Percentiles rank a stretch among this genome's conserved stretches.
These are phyloP conservation scores for Drosophila subsilvestris DNA, from an alignment of 2,888 invertebrate genomes.

Conservation along the genomic window DNA sequence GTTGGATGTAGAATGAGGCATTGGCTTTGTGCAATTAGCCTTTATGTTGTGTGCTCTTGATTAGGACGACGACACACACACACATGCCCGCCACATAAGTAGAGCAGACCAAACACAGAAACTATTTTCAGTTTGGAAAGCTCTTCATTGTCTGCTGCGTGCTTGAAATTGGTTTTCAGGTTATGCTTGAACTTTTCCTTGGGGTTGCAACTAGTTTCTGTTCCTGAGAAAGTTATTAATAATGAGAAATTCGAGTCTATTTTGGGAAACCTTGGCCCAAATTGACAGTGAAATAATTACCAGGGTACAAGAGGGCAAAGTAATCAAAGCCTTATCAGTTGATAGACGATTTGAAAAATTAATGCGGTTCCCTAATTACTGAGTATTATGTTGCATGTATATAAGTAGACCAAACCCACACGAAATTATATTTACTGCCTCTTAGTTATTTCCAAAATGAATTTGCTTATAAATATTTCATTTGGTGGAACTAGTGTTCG, in stretches of 20 bases:
- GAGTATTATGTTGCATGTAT: not conserved
- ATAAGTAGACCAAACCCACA: too few relatives aligned
- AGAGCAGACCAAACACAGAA: slow-evolving; percentile 1
- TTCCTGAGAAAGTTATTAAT: slow-evolving; percentile 19
- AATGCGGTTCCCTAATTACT: not conserved
- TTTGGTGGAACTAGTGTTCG: slow-evolving; percentile 26
- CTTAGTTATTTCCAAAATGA: not conserved
- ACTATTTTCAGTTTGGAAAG: slow-evolving; percentile 11
- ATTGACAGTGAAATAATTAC: slow-evolving; percentile 12
- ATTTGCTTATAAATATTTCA: slow-evolving; percentile 12
- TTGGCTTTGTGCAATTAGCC: slow-evolving; percentile 69
- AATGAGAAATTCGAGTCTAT: slow-evolving; percentile 25
- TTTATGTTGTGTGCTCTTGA: slow-evolving; percentile 60
- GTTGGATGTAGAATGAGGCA: slow-evolving; percentile 17
- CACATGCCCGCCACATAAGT: slow-evolving; percentile 9
- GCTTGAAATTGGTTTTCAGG: slow-evolving; percentile 16
- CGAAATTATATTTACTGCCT: not conserved
- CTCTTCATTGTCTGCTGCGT: slow-evolving; percentile 15
- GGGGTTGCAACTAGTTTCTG: not conserved
- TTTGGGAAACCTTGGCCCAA: slow-evolving; percentile 31
- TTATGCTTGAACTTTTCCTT: not conserved
- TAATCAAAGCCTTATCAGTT: slow-evolving; percentile 12
- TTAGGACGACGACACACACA: slow-evolving; percentile 28
- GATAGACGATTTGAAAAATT: not conserved
- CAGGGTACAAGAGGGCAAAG: not conserved